Percentiles rank a stretch among this genome's conserved stretches.
These are phyloP conservation scores for Drosophila basisetae DNA, from an alignment of 2,888 invertebrate genomes.

Conservation along the genomic window DNA sequence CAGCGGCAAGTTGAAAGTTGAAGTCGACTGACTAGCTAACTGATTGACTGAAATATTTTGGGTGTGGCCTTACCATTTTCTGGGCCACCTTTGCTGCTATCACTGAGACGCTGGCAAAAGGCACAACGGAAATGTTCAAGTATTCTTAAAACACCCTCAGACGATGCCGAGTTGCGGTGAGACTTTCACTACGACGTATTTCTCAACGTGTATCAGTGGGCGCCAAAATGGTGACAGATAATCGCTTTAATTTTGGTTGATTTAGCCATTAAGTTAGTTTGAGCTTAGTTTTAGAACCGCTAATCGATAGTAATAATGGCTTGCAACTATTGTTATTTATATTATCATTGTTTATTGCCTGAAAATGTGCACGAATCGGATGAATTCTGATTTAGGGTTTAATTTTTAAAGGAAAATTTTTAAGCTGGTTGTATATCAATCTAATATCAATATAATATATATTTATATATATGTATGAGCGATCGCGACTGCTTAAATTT, in stretches of 20 bases:
- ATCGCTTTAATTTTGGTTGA: not conserved
- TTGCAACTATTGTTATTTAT: not conserved
- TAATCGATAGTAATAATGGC: not conserved
- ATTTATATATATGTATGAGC: not conserved
- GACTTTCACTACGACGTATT: not conserved
- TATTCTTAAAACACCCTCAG: not conserved
- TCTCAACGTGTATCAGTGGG: not conserved
- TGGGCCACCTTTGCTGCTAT: conserved; percentile 6
- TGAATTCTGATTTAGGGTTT: not conserved
- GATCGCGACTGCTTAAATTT: conserved; percentile 11
- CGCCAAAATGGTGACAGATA: not conserved
- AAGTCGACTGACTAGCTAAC: conserved; percentile 14
- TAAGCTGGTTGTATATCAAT: not conserved
- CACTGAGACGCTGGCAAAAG: not conserved
- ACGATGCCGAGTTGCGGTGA: not conserved
- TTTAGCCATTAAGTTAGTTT: not conserved
- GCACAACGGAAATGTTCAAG: not conserved
- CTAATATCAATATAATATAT: not conserved
- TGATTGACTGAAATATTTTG: conserved; percentile 5
- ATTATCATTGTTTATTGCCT: not conserved
- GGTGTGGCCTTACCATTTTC: conserved; percentile 1
- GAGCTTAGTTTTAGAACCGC: not conserved
- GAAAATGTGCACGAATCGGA: not conserved
- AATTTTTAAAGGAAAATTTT: not conserved
- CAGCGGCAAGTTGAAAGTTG: conserved; percentile 5